A percentile compares a stretch with the other conserved stretches of the same genome.
Conservation (phyloP, 2,888 invertebrate genomes). For the Anarsia innoxiella region DNA sequence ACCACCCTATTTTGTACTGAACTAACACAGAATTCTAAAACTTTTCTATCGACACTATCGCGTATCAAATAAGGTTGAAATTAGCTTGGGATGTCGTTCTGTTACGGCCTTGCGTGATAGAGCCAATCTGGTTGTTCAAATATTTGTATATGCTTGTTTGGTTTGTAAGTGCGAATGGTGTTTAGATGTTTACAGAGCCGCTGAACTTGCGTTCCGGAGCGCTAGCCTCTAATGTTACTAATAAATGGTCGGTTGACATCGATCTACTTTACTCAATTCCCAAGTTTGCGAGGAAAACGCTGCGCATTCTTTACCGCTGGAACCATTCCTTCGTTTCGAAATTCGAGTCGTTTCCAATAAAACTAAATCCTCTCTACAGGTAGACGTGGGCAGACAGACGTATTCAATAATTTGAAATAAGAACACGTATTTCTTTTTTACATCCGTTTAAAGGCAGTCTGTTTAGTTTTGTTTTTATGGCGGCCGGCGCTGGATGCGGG, state of each 20-base stretch:
- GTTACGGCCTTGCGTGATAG: slow-evolving; percentile 43
- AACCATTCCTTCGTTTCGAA: too few species aligned
- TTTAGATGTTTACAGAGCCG: slow-evolving; percentile 67
- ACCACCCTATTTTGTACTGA: slow-evolving; percentile 28
- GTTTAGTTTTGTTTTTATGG: slow-evolving; percentile 73
- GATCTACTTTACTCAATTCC: slow-evolving; percentile 36
- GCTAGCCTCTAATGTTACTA: slow-evolving; percentile 51
- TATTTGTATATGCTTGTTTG: slow-evolving; percentile 69
- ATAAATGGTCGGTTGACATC: slow-evolving; percentile 59
- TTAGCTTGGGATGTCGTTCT: slow-evolving; percentile 34
- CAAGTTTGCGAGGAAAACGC: slow-evolving; percentile 15
- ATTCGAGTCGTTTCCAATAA: slow-evolving; percentile 48
- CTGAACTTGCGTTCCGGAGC: slow-evolving; percentile 52
- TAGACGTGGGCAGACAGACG: slow-evolving; percentile 69
- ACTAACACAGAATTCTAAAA: slow-evolving; percentile 24
- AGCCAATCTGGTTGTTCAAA: slow-evolving; percentile 62
- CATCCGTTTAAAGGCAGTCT: slow-evolving; percentile 72
- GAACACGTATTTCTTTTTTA: slow-evolving; percentile 71
- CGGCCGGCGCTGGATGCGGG: slow-evolving; percentile 53
- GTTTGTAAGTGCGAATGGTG: slow-evolving; percentile 73
- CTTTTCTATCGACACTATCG: slow-evolving; percentile 26
- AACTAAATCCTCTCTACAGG: slow-evolving; percentile 54
- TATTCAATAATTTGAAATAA: slow-evolving; percentile 74
- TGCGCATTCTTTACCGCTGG: too few species aligned
- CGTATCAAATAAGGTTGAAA: slow-evolving; percentile 36